A percentile compares a stretch with the other conserved stretches of the same genome.
Conservation (phyloP, 2,797 vertebrate genomes). For the Chanos chanos region DNA sequence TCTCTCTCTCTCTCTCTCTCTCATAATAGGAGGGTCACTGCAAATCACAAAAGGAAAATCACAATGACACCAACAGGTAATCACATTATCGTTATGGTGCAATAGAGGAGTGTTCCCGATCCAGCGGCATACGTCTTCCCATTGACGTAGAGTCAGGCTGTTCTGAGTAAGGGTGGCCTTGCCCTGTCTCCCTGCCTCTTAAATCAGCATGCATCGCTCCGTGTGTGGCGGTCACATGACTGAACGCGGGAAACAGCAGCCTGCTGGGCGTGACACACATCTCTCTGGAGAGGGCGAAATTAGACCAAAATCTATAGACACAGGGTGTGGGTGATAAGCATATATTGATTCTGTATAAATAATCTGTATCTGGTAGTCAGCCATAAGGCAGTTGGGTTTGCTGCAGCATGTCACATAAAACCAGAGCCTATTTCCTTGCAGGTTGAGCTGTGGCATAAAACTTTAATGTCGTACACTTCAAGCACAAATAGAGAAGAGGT, state of each 20-base stretch:
- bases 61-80: too few relatives aligned
- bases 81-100: too few relatives aligned
- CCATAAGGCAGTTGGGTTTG: conserved; percentile 1
- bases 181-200: not conserved
- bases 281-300: not conserved
- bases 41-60: too few relatives aligned
- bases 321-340: conserved; percentile 18
- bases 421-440: conserved; percentile 34
- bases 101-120: not conserved
- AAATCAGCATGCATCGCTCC: not conserved
- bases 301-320: conserved; percentile 21
- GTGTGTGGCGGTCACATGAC: not conserved
- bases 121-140: not conserved
- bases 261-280: not conserved
- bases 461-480: conserved; percentile 39
- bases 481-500: conserved; percentile 29
- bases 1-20: too few relatives aligned
- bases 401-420: conserved; percentile 25
- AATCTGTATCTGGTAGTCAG: conserved; percentile 30
- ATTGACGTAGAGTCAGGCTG: not conserved
- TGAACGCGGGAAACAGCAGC: not conserved
- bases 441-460: conserved; percentile 37
- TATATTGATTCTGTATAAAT: conserved; percentile 33
- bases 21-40: too few relatives aligned
- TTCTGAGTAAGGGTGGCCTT: not conserved